Evolutionary conservation across 2,797 vertebrate genomes (phyloP), one percentile per base, ranked within the genome.

Genomic region (Karalla daura): DNA sequence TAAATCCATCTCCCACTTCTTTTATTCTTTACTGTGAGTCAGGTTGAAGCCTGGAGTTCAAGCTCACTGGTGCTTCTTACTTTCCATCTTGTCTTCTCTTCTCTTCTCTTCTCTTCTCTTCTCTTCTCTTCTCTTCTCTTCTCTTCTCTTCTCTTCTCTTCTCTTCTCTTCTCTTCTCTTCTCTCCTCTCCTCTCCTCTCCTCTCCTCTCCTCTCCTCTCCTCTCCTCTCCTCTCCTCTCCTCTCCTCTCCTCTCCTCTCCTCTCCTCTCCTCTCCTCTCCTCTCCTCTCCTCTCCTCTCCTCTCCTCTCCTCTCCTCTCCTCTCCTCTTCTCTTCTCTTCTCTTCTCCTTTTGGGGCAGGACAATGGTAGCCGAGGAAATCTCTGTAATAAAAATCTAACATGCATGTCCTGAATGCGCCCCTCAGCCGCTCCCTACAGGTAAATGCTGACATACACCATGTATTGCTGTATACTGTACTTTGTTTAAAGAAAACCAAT

Each of bases 401-500:
- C 43, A 17, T 2, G 1, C 25, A 25, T 23, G 32, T 21, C 58
- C 1, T 28, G 46, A 58, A 47, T 25, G n/a, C 47, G 73, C 52
- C 55, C 68, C 65, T 74, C 23, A 28, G 43, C 50, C 63, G 53
- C 30, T 66, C 63, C 45, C n/a, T n/a, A n/a, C n/a, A n/a, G n/a
- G 7, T 70, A 41, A 64, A 77, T 44, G 55, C 66, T 68, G 49
- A 56, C 59, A 58, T 36, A 30, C 23, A 12, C 30, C 7, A 8
- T 49, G 67, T 67, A 40, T 23, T 32, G 24, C 51, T 59, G 51
- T 37, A n/a, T 13, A 15, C 36, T 23, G 47, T 15, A 61, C 37
- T 55, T 45, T 64, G 84, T 80, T 69, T 55, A 81, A 84, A 70
- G 52, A 78, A 53, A 65, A 44, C 51, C 28, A 58, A 63, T 58